Base-by-base conservation (phyloP, 53 echinoderm and acorn worm species). In the Crossaster papposus region DNA sequence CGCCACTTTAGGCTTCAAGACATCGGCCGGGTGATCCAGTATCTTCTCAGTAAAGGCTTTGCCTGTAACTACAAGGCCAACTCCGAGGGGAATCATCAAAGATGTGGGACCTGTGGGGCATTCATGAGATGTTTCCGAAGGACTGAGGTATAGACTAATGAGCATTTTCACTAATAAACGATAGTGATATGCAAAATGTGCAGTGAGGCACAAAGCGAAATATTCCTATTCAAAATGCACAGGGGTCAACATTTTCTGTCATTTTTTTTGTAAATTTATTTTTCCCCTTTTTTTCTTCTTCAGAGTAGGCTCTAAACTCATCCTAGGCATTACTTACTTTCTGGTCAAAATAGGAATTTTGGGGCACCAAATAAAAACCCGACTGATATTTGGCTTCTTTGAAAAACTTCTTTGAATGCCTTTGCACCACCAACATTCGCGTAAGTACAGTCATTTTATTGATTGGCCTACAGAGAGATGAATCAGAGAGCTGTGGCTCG, bases 41-140 rank as follows among this genome's bases (percentile, higher is more conserved):
- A 75, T 8, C 87, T 94, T 3, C 78, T 94, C 1, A 90, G 94
- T 13, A 94, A 91, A 82, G 94, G 94, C 22, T 94, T 91, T 68
- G 82, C 84, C 51, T 91, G 74, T 31, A 73, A 89, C 24, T 85
- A 91, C 78, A 89, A 89, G 17, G 53, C 36, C 14, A 89, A 54
- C 37, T 52, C 76, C 1, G 54, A 81, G 36, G 64, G 26, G 38
- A 11, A 0, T 12, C 64, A 44, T 20, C 12, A 53, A 23, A 36
- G 64, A 2, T 90, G 84, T 52, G 26, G 52, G 26, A 84, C 50
- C 4, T 84, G 84, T 30, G 51, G 53, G 2, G 36, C 84, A 11
- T 65, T 71, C 65, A 38, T 84, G 31, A 84, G 53, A 18, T 89
- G 89, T 30, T 65, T 2, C 35, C 38, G 52, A 30, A 30, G 51